Conservation (phyloP, 1,140 invertebrate genomes). For the Anthonomus grandis region DNA sequence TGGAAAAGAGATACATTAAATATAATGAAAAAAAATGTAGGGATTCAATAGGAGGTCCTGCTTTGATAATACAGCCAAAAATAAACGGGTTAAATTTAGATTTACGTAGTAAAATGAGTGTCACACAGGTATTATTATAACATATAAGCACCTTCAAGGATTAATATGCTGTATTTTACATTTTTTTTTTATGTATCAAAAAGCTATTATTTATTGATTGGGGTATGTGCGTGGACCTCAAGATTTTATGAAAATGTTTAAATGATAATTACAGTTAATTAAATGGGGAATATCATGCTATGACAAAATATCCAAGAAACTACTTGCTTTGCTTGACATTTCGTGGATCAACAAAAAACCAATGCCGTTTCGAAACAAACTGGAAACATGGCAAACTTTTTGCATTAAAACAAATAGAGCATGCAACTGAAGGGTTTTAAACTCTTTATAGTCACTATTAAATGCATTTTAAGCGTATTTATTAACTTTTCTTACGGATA, state of each 20-base stretch:
- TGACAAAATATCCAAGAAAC: conserved; percentile 13
- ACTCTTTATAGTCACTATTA: conserved; percentile 28
- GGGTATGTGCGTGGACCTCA: background rate
- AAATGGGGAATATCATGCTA: conserved; percentile 14
- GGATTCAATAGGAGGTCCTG: conserved; percentile 15
- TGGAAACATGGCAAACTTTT: conserved; percentile 7
- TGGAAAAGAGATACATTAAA: conserved; percentile 3
- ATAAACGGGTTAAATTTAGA: conserved; percentile 31
- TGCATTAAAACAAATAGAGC: conserved; percentile 18
- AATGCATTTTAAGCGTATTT: conserved; percentile 34
- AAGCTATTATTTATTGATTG: background rate
- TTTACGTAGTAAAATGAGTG: conserved; percentile 26
- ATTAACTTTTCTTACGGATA: conserved; percentile 43
- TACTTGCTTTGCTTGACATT: conserved; percentile 33
- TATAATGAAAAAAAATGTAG: conserved; percentile 8
- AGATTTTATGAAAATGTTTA: background rate
- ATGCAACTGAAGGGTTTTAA: conserved; percentile 29
- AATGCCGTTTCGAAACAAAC: conserved; percentile 14
- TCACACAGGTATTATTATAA: conserved; percentile 20
- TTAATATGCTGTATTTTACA: background rate
- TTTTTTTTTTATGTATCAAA: background rate
- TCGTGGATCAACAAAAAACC: conserved; percentile 18
- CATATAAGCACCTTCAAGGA: conserved; percentile 15
- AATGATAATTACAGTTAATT: background rate
- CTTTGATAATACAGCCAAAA: conserved; percentile 28